Base-by-base conservation (phyloP, 2,797 vertebrate genomes). In the Rhynchotus rufescens region DNA sequence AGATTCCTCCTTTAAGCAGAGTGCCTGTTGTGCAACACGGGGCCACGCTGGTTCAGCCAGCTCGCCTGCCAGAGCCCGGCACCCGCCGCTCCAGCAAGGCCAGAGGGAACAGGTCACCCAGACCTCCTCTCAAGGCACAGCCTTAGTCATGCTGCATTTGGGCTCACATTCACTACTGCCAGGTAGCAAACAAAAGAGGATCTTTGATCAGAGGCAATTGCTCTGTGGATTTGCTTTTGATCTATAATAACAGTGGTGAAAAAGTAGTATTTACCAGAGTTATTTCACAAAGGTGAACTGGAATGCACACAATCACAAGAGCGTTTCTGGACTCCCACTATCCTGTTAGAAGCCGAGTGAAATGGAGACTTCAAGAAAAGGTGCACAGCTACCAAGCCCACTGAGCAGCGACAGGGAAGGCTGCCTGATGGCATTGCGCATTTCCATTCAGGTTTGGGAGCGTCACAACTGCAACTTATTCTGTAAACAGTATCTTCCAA, bases 291-390 rank as follows among this genome's bases (percentile, higher is more conserved):
- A 60, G 57, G 40, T 0, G 7, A 78, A 62, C 49, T 66, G 34
- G 54, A 59, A 56, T 8, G 16, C 10, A n/a, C 98, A 98, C 91
- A 98, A 98, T 94, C 98, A 98, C 76, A 98, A 91, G 0, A 98
- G 98, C 78, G 99, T 99, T 49, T 98, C 98, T 74, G 98, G 97
- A 25, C 98, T 98, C 84, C 99, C 98, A 51, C 98, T 97, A 36
- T 93, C 4, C 98, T 99, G 34, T 98, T 98, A 0, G 98, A 87
- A 86, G 98, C 98, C 11, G 76, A 98, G 98, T 98, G 52, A 20
- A 88, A 90, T 38, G 60, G 34, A 14, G 36, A 21, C 9, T 47
- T 49, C 28, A n/a, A 30, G 21, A 11, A 21, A 30, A 14, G 11
- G n/a, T 3, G 0, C 34, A 30, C 16, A 36, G 42, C 22, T 22